phyloP scores from a whole-genome alignment of 1,140 invertebrate species.

The Hyles vespertilio region DNA sequence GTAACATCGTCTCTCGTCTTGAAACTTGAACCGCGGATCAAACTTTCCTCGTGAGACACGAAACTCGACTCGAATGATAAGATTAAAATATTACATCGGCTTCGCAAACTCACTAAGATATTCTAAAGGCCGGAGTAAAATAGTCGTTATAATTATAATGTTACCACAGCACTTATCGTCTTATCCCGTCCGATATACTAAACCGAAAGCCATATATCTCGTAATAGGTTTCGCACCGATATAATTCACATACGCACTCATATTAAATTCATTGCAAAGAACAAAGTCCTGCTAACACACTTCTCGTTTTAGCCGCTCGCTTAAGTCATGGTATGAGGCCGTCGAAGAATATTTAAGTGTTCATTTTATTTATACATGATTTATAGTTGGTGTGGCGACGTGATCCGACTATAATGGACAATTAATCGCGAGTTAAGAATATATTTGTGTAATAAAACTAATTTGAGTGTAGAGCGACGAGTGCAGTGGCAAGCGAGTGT shows the following conservation, averaged over 20 bases:
- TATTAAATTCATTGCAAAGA: slow-evolving; percentile 12
- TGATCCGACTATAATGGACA: too few relatives aligned
- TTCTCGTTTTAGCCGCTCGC: slow-evolving; percentile 17
- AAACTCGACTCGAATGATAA: slow-evolving; percentile 65
- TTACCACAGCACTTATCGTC: slow-evolving; percentile 18
- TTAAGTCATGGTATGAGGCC: slow-evolving; percentile 12
- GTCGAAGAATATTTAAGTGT: slow-evolving; percentile 11
- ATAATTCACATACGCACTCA: slow-evolving; percentile 11
- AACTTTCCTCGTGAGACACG: slow-evolving; percentile 63
- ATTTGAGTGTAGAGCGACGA: slow-evolving; percentile 40
- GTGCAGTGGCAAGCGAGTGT: slow-evolving; percentile 30
- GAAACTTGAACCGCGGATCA: slow-evolving; percentile 62
- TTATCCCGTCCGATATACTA: neutral
- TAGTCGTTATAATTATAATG: slow-evolving; percentile 30
- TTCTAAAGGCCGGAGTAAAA: slow-evolving; percentile 31
- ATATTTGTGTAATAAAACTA: slow-evolving; percentile 51
- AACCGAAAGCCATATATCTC: neutral
- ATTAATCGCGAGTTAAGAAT: slow-evolving; percentile 1
- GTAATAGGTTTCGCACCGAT: neutral
- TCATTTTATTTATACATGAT: slow-evolving; percentile 4
- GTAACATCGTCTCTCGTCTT: slow-evolving; percentile 37
- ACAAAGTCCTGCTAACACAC: slow-evolving; percentile 15
- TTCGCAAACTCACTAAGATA: slow-evolving; percentile 50
- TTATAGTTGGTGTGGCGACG: neutral
- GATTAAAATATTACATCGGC: slow-evolving; percentile 69